Evolutionary conservation across 2,888 invertebrate genomes (phyloP), one percentile per base, ranked within the genome.

Genomic region (Perithous albicinctus): DNA sequence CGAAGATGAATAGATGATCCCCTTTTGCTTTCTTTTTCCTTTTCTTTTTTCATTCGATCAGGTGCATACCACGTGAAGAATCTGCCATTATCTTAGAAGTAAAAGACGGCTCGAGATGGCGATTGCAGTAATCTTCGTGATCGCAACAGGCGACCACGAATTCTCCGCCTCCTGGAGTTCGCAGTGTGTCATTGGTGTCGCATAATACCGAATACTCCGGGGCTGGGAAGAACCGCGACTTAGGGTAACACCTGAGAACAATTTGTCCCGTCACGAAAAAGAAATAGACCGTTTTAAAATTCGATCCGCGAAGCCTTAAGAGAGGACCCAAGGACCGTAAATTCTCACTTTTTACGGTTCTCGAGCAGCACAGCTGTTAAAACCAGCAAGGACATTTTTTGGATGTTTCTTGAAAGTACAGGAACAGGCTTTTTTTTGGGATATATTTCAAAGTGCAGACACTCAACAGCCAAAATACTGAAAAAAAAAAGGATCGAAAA

Each of bases 91-190:
- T 85, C 83, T 86, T 86, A 84, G 86, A 84, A 85, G 87, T 87
- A 80, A 93, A 89, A 75, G 90, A 94, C 92, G 96, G 95, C 92
- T 93, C 94, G 93, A 96, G 94, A 89, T 94, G 94, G 90, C 93
- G 94, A 94, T 97, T 97, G 95, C 97, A 97, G 95, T 95, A 95
- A 92, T 94, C 93, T 93, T 94, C 94, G 91, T 95, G 94, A 93
- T 96, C 95, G 95, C 97, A 97, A 95, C 97, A 97, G 92, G 95
- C 94, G 94, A 96, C 95, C 93, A 95, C 95, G 94, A 96, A 95
- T 91, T 95, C 95, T 94, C 95, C 95, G 93, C 87, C 89, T 75
- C 87, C 90, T 82, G 88, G 88, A 85, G 88, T 89, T 86, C 86
- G 87, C 38, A 88, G 88, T 38, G 88, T 90, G 78, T 86, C 89